These are phyloP conservation scores for Butastur rufipennis DNA, from an alignment of 2,113 vertebrate genomes.

Conservation along the genomic window DNA sequence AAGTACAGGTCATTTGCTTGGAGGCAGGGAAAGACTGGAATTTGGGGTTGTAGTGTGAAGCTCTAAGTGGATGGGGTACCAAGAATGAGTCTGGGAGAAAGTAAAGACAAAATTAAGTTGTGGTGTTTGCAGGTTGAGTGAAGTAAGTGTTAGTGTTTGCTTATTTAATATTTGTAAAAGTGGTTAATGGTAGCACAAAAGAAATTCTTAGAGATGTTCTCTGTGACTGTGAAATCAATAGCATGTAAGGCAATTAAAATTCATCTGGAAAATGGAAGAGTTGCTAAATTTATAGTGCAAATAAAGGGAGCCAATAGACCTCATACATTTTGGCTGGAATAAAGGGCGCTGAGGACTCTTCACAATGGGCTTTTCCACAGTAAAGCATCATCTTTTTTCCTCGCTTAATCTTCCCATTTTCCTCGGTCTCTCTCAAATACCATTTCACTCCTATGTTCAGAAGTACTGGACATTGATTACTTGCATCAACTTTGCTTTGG, in stretches of 20 bases:
- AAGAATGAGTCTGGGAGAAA: background rate
- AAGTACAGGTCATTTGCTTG: background rate
- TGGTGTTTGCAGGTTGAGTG: background rate
- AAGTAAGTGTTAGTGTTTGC: background rate
- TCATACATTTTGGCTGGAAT: background rate
- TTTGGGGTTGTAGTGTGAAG: background rate
- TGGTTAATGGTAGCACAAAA: background rate
- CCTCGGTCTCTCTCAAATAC: background rate
- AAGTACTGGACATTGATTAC: background rate
- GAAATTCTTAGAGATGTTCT: background rate
- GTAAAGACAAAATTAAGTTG: background rate
- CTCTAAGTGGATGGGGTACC: background rate
- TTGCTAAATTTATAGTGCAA: background rate
- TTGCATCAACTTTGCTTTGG: background rate
- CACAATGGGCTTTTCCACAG: background rate
- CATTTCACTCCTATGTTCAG: background rate
- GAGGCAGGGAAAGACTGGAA: background rate
- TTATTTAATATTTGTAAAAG: background rate
- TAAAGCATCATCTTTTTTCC: accelerated
- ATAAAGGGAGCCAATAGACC: background rate
- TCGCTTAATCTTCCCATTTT: background rate
- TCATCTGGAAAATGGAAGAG: background rate
- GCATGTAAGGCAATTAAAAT: background rate
- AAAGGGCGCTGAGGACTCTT: background rate
- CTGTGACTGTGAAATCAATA: background rate